Percentiles rank a stretch among this genome's conserved stretches.
These are phyloP conservation scores for Nemotelus pantherinus DNA, from an alignment of 2,888 invertebrate genomes.

Conservation along the genomic window DNA sequence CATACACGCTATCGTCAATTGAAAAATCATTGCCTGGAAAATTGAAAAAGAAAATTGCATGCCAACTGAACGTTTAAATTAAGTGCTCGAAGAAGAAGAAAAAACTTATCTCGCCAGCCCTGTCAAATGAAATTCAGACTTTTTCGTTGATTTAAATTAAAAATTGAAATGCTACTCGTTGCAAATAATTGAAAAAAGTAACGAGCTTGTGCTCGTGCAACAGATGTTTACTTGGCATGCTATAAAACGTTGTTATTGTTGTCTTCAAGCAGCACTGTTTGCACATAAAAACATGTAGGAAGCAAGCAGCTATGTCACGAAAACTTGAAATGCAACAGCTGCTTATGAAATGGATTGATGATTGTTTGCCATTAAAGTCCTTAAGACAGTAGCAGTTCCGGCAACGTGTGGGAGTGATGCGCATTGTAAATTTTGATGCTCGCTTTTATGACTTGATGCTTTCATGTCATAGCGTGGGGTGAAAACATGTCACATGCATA, in stretches of 20 bases:
- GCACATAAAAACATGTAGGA: not conserved
- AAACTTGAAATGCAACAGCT: slow-evolving; percentile 36
- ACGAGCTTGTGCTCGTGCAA: slow-evolving; percentile 6
- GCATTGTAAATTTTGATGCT: not conserved
- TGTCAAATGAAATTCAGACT: not conserved
- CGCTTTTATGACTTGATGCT: not conserved
- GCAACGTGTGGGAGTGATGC: not conserved
- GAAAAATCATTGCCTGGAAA: no score
- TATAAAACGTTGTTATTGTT: not conserved
- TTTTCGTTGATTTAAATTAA: not conserved
- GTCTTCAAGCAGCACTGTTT: not conserved
- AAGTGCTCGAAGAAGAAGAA: not conserved
- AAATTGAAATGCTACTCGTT: slow-evolving; percentile 17
- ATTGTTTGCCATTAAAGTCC: slow-evolving; percentile 24
- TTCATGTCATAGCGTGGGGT: not conserved
- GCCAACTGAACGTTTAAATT: not conserved
- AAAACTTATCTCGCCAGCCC: not conserved
- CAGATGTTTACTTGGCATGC: slow-evolving; percentile 21
- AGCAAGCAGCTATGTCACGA: slow-evolving; percentile 5
- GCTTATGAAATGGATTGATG: slow-evolving; percentile 32
- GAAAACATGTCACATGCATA: slow-evolving; percentile 6
- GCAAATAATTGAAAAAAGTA: not conserved
- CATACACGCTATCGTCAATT: no score
- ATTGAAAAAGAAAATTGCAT: slow-evolving; percentile 5
- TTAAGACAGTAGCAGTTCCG: not conserved